Conservation (phyloP, 2,888 invertebrate species). For the Conus canariensis region DNA sequence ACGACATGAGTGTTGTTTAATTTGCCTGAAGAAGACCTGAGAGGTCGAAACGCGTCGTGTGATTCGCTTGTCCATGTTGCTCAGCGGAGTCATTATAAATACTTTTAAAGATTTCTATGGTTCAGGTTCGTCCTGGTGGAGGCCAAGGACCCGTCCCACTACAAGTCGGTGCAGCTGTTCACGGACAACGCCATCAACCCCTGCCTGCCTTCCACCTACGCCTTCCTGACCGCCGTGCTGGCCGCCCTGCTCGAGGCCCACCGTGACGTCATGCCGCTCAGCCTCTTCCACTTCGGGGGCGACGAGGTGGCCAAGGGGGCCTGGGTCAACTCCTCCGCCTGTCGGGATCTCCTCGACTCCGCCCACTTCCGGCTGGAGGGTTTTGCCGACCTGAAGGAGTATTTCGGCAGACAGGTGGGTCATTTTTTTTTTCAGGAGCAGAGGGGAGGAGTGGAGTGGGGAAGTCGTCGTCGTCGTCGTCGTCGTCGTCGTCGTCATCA, state of each 20-base stretch:
- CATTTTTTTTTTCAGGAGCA: no score
- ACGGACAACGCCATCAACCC: slow-evolving; percentile 73
- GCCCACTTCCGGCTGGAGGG: slow-evolving; percentile 34
- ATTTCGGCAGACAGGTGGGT: slow-evolving; percentile 43
- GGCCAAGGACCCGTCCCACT: slow-evolving; percentile 59
- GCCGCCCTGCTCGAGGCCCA: slow-evolving; percentile 60
- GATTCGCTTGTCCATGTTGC: no score
- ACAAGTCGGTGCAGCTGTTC: slow-evolving; percentile 69
- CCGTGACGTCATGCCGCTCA: slow-evolving; percentile 61
- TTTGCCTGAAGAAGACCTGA: no score
- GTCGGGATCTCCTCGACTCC: slow-evolving; percentile 51
- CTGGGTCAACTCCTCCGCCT: slow-evolving; percentile 61
- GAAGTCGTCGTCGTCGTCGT: neutral
- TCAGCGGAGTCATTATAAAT: no score
- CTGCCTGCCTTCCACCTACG: slow-evolving; percentile 69
- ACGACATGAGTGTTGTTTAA: no score
- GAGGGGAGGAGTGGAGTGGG: neutral
- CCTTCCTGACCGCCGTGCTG: slow-evolving; percentile 65
- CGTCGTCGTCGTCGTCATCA: no score
- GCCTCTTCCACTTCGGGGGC: slow-evolving; percentile 68
- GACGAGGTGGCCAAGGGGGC: slow-evolving; percentile 68
- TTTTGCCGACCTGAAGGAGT: slow-evolving; percentile 55
- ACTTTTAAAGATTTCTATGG: no score
- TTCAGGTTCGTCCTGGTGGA: slow-evolving; percentile 63
- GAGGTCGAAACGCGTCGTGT: no score